Evolutionary conservation across 2,888 invertebrate species (phyloP).

Genomic region (Agrochola macilenta): DNA sequence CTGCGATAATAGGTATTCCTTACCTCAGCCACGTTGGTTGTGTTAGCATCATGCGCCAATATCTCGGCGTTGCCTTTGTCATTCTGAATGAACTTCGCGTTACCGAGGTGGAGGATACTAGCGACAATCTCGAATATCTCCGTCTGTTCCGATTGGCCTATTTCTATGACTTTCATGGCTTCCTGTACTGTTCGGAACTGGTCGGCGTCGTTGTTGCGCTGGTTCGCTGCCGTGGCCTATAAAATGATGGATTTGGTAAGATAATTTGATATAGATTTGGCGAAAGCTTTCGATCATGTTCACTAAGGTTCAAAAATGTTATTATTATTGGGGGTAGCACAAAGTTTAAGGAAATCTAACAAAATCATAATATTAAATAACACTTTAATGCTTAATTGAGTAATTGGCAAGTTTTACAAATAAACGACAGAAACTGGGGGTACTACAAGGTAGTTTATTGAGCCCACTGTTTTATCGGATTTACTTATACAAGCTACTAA

Average conservation of each 20-base stretch:
- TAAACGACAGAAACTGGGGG: not conserved
- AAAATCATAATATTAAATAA: not conserved
- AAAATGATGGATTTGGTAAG: not conserved
- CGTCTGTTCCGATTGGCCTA: constrained; percentile 92
- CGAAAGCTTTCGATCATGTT: constrained; percentile 8
- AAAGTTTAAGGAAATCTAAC: not conserved
- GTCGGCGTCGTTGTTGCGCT: constrained; percentile 90
- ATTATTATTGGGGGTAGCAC: not conserved
- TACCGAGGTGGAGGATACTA: constrained; percentile 96
- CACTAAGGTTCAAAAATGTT: not conserved
- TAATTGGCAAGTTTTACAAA: not conserved
- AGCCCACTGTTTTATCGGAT: not conserved
- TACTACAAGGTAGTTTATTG: constrained; percentile 16
- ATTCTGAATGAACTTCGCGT: constrained; percentile 94
- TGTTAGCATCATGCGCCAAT: constrained; percentile 90
- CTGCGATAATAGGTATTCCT: constrained; percentile 61
- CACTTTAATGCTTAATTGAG: too few species aligned
- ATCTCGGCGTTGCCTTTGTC: constrained; percentile 93
- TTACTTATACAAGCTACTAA: not conserved
- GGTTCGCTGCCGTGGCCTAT: constrained; percentile 77
- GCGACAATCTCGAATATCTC: constrained; percentile 96
- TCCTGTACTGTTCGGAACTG: constrained; percentile 93
- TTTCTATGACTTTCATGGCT: constrained; percentile 95
- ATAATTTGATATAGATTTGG: constrained; percentile 2
- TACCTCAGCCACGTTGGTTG: constrained; percentile 92